Evolutionary conservation across 2,888 invertebrate species (phyloP), one percentile per base, ranked within the genome.

Genomic region (Amphipyra tragopoginis): DNA sequence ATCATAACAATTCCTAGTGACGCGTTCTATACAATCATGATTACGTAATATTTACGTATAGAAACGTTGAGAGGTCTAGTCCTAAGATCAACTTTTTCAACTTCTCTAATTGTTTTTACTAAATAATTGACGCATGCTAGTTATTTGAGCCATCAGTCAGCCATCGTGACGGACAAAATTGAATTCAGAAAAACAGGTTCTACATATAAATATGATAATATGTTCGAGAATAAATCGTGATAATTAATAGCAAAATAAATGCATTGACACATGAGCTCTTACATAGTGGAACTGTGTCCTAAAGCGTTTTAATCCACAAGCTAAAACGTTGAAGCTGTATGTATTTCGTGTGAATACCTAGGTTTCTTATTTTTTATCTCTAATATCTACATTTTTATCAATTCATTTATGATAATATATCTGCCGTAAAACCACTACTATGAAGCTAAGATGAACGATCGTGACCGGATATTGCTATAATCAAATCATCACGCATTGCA

Each of bases 1-100:
- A 74, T 53, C 47, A 44, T 53, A 70, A 63, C 50, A 56, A 33
- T 36, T 15, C 50, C 26, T 54, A 54, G 62, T 65, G 60, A 65
- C 43, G 51, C 21, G 38, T 54, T 49, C 5, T 44, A 38, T 53
- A 49, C 48, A 40, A 34, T 51, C 36, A 44, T 44, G 21, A 48
- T 66, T 57, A 39, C 53, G 13, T 50, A 47, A 65, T 58, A 29
- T 13, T 33, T 56, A 21, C 21, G 3, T 21, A 36, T 40, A 56
- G 43, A 53, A n/a, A 15, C n/a, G 21, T 15, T 49, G 29, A 4
- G 21, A 21, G 13, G n/a, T 26, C 10, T 39, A n/a, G 15, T n/a
- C 6, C 11, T 43, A 26, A 11, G n/a, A 29, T 45, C 7, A 45
- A 45, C 44, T 13, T 29, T 45, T 33, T 7, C 6, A 42, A 5